Evolutionary conservation across 2,113 vertebrate genomes (phyloP).

Genomic region (Lycaon pictus): DNA sequence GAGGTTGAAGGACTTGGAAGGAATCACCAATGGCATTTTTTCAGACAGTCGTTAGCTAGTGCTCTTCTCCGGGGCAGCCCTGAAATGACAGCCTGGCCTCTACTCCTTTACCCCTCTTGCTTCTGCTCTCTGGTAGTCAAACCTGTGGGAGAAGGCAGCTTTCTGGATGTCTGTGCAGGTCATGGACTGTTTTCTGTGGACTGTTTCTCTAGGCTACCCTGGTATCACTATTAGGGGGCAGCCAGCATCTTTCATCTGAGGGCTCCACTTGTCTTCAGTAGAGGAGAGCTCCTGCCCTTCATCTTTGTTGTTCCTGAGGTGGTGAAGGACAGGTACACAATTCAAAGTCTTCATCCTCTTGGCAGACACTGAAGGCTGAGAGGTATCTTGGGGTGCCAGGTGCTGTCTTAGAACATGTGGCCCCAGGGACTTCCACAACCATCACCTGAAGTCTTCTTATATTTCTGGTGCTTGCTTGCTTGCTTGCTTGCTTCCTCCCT

Average conservation of each 20-base stretch:
- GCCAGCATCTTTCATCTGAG: not conserved
- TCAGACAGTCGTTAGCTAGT: not conserved
- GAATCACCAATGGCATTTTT: not conserved
- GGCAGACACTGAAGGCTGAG: not conserved
- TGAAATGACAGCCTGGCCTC: accelerated
- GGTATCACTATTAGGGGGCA: not conserved
- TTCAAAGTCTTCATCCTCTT: not conserved
- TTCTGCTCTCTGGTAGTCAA: not conserved
- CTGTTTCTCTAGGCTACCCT: not conserved
- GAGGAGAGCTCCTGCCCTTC: not conserved
- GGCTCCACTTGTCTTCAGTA: not conserved
- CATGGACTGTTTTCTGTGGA: not conserved
- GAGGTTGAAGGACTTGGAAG: not conserved
- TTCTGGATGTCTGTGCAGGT: not conserved
- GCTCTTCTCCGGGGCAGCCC: not conserved
- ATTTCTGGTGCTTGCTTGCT: not conserved
- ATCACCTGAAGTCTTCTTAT: not conserved
- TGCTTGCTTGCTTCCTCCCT: no score
- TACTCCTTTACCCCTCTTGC: not conserved
- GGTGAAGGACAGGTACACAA: not conserved
- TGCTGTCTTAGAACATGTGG: not conserved
- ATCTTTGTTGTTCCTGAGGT: not conserved
- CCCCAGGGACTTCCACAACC: not conserved
- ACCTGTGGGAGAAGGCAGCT: not conserved
- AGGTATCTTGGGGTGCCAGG: not conserved